Evolutionary conservation across 2,113 vertebrate species (phyloP).

Genomic region (Speoplatyrhinus poulsoni): DNA sequence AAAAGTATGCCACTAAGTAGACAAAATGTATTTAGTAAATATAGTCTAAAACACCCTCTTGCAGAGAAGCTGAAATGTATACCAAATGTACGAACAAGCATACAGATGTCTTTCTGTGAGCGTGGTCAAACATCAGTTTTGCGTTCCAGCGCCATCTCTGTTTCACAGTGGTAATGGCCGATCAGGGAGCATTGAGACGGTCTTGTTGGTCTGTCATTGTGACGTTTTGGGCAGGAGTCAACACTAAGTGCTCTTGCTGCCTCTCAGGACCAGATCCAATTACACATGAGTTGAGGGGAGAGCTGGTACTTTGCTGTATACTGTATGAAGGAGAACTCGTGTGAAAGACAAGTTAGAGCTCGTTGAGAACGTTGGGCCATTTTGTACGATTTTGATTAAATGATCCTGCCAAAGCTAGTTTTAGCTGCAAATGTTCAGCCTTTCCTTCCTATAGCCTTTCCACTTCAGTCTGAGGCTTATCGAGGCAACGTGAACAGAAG

Average conservation of each 20-base stretch:
- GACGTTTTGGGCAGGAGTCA: constrained; percentile 58
- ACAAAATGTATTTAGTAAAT: too few species aligned
- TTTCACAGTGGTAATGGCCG: constrained; percentile 48
- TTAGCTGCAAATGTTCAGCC: not conserved
- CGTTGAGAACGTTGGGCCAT: not conserved
- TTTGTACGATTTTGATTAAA: not conserved
- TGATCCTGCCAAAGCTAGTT: not conserved
- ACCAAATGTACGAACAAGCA: not conserved
- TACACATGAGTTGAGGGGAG: constrained; percentile 29
- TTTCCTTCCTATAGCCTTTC: not conserved
- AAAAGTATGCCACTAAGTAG: too few species aligned
- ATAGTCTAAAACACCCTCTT: too few species aligned
- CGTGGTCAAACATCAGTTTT: constrained; percentile 25
- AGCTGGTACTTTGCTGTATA: too few species aligned
- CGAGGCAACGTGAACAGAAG: not conserved
- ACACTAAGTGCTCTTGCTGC: constrained; percentile 62
- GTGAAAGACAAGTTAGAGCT: not conserved
- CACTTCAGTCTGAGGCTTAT: not conserved
- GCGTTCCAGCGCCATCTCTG: constrained; percentile 36
- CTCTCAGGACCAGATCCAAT: constrained; percentile 60
- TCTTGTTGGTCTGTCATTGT: constrained; percentile 57
- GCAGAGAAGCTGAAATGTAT: too few species aligned
- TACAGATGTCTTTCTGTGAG: not conserved
- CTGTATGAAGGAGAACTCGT: constrained; percentile 27
- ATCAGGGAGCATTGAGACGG: constrained; percentile 54